Conservation (phyloP, 2,888 invertebrate species). For the Atethmia centrago region DNA sequence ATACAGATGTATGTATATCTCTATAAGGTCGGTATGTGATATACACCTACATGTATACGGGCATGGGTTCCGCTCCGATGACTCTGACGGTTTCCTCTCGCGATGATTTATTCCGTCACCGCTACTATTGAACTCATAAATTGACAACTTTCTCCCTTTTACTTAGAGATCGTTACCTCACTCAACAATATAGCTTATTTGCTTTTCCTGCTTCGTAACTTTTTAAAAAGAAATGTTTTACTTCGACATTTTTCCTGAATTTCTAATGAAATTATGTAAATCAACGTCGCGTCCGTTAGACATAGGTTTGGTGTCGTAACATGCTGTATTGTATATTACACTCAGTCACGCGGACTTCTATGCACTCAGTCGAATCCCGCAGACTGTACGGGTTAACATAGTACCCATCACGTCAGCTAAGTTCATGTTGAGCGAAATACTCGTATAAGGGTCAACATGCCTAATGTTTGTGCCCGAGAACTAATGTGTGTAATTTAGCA, state of each 20-base stretch:
- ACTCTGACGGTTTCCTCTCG: constrained; percentile 19
- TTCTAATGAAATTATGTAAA: constrained; percentile 36
- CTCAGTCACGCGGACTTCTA: too few relatives aligned
- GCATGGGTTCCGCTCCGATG: constrained; percentile 16
- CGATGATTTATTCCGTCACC: constrained; percentile 50
- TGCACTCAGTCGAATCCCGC: not conserved
- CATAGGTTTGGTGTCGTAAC: not conserved
- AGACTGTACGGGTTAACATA: not conserved
- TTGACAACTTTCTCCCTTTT: constrained; percentile 57
- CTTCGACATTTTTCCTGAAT: constrained; percentile 19
- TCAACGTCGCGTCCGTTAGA: not conserved
- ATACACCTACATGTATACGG: not conserved
- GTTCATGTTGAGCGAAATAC: too few relatives aligned
- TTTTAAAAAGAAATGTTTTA: constrained; percentile 32
- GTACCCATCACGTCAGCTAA: not conserved
- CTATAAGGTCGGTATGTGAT: too few relatives aligned
- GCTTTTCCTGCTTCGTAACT: constrained; percentile 43
- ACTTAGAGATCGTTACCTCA: constrained; percentile 51
- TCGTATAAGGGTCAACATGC: too few relatives aligned
- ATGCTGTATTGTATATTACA: not conserved
- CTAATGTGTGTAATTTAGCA: constrained; percentile 8
- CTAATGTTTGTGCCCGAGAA: not conserved
- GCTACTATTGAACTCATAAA: constrained; percentile 62
- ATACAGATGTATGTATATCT: not conserved
- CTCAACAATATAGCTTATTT: constrained; percentile 52